These are phyloP conservation scores for Chironex yamaguchii DNA, from an alignment of 30 jellyfish, hydroid and myxozoan genomes.

Conservation along the genomic window DNA sequence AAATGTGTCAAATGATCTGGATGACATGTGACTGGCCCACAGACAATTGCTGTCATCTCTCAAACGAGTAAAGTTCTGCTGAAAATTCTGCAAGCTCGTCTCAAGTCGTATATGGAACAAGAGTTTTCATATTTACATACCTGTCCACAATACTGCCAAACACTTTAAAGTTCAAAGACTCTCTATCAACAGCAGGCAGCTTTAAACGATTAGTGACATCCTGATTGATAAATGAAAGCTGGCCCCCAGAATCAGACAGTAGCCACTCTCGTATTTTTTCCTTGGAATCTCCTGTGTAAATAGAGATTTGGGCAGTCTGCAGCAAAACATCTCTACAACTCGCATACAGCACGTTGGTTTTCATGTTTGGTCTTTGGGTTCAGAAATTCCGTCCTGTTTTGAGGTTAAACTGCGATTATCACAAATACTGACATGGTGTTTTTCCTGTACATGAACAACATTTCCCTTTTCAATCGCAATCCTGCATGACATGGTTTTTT, in stretches of 20 bases:
- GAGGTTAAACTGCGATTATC: neutral
- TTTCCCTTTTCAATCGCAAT: constrained; percentile 10
- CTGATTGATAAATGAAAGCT: neutral
- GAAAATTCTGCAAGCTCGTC: too few species aligned
- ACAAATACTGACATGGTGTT: constrained; percentile 33
- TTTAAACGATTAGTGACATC: neutral
- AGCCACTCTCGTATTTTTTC: constrained; percentile 4
- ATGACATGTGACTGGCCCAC: too few species aligned
- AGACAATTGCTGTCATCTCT: too few species aligned
- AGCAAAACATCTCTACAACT: constrained; percentile 1
- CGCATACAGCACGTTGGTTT: constrained; percentile 1
- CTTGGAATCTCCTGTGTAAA: neutral
- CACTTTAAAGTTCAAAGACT: neutral
- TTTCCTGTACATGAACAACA: constrained; percentile 22
- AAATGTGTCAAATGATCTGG: too few species aligned
- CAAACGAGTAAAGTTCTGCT: too few species aligned
- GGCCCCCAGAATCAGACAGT: constrained; percentile 33
- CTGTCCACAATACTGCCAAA: too few species aligned
- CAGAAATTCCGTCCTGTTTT: neutral
- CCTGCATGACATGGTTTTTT: constrained; percentile 2
- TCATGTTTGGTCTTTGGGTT: neutral
- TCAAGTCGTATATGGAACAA: too few species aligned
- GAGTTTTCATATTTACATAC: too few species aligned
- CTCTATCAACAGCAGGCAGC: neutral
- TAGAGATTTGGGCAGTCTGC: constrained; percentile 13